Conservation (phyloP, 2,113 vertebrate species). For the Tretioscincus oriximinensis region DNA sequence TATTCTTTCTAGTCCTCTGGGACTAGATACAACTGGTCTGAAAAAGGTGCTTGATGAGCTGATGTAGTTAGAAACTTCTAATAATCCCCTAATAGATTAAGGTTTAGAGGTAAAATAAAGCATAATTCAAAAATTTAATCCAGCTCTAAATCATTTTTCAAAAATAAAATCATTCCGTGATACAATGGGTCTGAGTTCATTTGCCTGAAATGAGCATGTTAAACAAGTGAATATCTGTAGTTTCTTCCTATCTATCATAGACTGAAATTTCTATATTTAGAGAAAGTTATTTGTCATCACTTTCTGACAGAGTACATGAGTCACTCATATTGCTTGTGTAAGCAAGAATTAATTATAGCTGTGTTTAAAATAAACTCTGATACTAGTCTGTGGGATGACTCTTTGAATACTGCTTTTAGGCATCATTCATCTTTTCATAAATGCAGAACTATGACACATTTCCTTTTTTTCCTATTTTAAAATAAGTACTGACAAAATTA, state of each 20-base stretch:
- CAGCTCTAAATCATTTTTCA: conserved; percentile 15
- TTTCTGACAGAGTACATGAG: conserved; percentile 57
- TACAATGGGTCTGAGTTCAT: conserved; percentile 21
- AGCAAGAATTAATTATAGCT: conserved; percentile 55
- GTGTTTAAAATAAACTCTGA: conserved; percentile 38
- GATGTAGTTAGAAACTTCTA: conserved; percentile 51
- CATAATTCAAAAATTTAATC: conserved; percentile 33
- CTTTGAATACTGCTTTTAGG: conserved; percentile 52
- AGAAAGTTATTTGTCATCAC: conserved; percentile 57
- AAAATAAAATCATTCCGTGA: conserved; percentile 25
- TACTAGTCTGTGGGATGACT: conserved; percentile 50
- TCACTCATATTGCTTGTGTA: conserved; percentile 52
- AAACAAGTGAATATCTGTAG: conserved; percentile 36
- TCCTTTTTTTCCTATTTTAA: conserved; percentile 27
- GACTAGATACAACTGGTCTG: conserved; percentile 55
- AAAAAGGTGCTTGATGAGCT: conserved; percentile 57
- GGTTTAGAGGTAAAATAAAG: conserved; percentile 12
- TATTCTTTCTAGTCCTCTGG: conserved; percentile 62
- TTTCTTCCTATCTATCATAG: conserved; percentile 34
- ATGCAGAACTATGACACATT: conserved; percentile 37
- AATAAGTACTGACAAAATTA: conserved; percentile 39
- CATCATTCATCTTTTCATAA: conserved; percentile 58
- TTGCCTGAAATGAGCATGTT: conserved; percentile 45
- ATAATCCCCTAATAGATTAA: conserved; percentile 34
- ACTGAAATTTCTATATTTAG: conserved; percentile 49